Evolutionary conservation across 2,113 vertebrate genomes (phyloP).

Genomic region (Noctilio leporinus): DNA sequence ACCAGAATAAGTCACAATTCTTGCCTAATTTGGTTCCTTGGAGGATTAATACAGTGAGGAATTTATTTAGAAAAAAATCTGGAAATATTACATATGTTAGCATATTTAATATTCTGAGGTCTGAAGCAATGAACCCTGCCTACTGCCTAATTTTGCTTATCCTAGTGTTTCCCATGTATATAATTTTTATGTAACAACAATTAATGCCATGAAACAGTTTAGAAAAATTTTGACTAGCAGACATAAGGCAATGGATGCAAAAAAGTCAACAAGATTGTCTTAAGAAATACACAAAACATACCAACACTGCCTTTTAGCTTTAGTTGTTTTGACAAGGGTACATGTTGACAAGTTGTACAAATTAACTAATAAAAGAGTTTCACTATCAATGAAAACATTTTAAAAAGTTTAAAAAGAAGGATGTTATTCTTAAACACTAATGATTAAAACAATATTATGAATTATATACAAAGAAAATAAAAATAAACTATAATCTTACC

Average conservation of each 20-base stretch:
- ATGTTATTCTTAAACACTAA: neutral
- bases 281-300: neutral
- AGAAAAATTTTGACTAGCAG: neutral
- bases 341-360: neutral
- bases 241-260: neutral
- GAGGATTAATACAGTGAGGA: neutral
- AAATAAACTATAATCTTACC: neutral
- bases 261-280: neutral
- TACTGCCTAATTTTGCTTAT: neutral
- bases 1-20: neutral
- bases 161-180: neutral
- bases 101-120: constrained; percentile 1
- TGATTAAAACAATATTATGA: neutral
- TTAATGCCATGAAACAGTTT: neutral
- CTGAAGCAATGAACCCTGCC: neutral
- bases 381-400: neutral
- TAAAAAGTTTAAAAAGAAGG: neutral
- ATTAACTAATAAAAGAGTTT: neutral
- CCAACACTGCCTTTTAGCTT: neutral
- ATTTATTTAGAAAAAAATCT: neutral
- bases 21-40: neutral
- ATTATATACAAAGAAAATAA: neutral
- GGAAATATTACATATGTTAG: neutral
- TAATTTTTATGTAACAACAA: neutral
- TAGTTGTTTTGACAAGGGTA: neutral